Evolutionary conservation across 2,888 invertebrate genomes (phyloP), one percentile per base, ranked within the genome.

Genomic region (Caprella mutica): DNA sequence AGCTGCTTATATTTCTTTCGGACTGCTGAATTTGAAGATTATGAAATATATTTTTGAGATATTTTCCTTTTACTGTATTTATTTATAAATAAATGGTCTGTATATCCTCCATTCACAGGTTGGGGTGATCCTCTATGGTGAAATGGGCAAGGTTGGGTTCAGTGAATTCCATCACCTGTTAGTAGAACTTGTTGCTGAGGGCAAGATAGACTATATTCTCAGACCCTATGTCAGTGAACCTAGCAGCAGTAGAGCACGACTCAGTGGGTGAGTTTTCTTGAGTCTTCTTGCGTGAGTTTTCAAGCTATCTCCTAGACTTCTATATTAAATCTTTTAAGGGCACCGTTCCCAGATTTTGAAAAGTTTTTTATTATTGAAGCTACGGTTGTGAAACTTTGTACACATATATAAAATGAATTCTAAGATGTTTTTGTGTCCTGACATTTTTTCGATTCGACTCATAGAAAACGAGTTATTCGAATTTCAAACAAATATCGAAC

Each of bases 141-240:
- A 93, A 74, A 76, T 97, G 56, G 93, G 92, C 3, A 83, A 85
- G 14, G 71, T 74, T 19, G 80, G 80, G 33, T 91, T 94, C 72
- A 73, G 77, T 3, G 70, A 76, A 24, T 86, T 88, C 70, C 93
- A 98, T 72, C 74, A 77, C 48, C 76, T 81, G 65, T 74, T 97
- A 24, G 79, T 83, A 66, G 72, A 76, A 39, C 76, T 83, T 71
- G 85, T 86, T 3, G 76, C 82, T 59, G 75, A 75, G 23, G 84
- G 85, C 43, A 77, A 78, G 62, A 80, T 94, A 8, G 84, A 85
- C 71, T 97, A 96, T 75, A 79, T 94, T 56, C 76, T 92, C 40
- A 78, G 98, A 39, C 93, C 96, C 78, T 89, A 82, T 76, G 76
- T 89, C 1, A 81, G 83, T 78, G 21, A 30, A 14, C 30, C 48